Evolutionary conservation across 2,797 vertebrate species (phyloP).

Genomic region (Simalia tracyae): DNA sequence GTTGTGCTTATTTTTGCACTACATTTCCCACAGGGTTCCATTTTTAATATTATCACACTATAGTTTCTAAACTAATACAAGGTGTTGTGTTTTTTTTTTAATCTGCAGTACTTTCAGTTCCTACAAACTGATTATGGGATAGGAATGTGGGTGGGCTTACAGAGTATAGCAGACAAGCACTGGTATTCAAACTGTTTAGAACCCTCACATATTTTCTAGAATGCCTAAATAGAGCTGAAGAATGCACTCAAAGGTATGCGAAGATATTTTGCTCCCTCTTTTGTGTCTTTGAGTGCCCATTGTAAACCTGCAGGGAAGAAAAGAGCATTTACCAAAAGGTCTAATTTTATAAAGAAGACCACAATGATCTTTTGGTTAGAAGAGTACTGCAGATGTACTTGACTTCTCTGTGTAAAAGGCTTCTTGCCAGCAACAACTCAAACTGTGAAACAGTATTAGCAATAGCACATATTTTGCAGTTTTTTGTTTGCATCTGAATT

Average conservation of each 20-base stretch:
- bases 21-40: neutral
- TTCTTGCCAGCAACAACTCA: neutral
- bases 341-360: neutral
- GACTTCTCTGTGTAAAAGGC: neutral
- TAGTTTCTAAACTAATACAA: neutral
- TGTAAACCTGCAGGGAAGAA: neutral
- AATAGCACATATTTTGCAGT: constrained; percentile 13
- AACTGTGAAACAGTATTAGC: constrained; percentile 27
- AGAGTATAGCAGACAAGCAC: no score
- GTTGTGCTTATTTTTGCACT: neutral
- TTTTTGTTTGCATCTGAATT: neutral
- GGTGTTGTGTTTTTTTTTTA: neutral
- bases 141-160: no score
- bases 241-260: neutral
- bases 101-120: neutral
- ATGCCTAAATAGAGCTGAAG: no score
- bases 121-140: neutral
- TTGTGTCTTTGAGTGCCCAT: neutral
- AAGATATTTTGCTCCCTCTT: neutral
- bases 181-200: no score
- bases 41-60: neutral
- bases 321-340: neutral
- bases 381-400: neutral
- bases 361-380: fast-evolving
- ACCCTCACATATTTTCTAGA: no score